phyloP scores from a whole-genome alignment of 2,113 vertebrate genomes.

The Charina bottae region DNA sequence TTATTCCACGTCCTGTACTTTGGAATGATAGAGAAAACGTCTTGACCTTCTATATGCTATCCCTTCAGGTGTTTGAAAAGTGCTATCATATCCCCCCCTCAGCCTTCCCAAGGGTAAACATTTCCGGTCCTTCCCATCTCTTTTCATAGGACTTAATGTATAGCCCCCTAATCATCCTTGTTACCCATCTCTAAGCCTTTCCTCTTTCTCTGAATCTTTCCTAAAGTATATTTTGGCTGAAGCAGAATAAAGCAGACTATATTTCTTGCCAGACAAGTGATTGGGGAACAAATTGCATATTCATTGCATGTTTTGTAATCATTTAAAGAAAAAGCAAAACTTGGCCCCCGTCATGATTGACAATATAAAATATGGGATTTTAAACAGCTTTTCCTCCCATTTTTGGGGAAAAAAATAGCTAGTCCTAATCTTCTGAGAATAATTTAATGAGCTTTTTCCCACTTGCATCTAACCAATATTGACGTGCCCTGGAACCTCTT shows the following conservation, averaged over 20 bases:
- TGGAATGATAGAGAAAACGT: neutral
- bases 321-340: neutral
- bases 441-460: neutral
- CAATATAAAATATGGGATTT: neutral
- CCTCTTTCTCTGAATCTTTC: neutral
- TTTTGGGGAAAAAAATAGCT: neutral
- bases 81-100: neutral
- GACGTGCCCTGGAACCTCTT: neutral
- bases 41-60: neutral
- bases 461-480: neutral
- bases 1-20: neutral
- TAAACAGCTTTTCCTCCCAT: neutral
- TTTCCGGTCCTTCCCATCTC: neutral
- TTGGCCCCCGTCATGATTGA: neutral
- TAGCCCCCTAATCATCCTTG: neutral
- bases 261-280: neutral
- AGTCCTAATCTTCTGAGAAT: neutral
- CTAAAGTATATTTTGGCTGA: neutral
- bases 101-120: neutral
- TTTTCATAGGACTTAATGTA: neutral
- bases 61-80: neutral
- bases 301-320: neutral
- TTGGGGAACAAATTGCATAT: neutral
- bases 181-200: neutral
- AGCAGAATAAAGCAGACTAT: neutral